A percentile compares a stretch with the other conserved stretches of the same genome.
phyloP scores from a whole-genome alignment of 2,888 invertebrate genomes.

The Cheiracanthium punctorium region DNA sequence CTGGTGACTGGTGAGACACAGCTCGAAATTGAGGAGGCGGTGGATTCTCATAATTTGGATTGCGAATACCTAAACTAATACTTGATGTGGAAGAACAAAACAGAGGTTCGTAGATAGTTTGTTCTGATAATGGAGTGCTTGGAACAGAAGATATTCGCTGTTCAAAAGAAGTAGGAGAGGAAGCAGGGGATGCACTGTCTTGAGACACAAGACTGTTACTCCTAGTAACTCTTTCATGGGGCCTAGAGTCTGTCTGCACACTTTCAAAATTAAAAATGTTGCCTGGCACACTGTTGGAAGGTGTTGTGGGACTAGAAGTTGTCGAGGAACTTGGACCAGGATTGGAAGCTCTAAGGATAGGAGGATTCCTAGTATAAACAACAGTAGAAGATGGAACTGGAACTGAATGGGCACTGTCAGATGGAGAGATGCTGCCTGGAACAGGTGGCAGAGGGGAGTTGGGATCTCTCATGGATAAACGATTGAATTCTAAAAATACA shows the following conservation, averaged over 20 bases:
- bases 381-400: slow-evolving; percentile 30
- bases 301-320: slow-evolving; percentile 4
- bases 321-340: slow-evolving; percentile 22
- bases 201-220: slow-evolving; percentile 39
- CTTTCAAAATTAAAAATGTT: slow-evolving; percentile 63
- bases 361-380: slow-evolving; percentile 54
- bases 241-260: not conserved
- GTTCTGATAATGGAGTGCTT: slow-evolving; percentile 32
- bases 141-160: slow-evolving; percentile 36
- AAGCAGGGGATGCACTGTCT: slow-evolving; percentile 29
- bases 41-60: slow-evolving; percentile 64
- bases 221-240: slow-evolving; percentile 18
- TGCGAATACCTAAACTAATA: slow-evolving; percentile 42
- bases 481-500: slow-evolving; percentile 42
- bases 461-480: slow-evolving; percentile 63
- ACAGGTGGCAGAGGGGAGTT: slow-evolving; percentile 71
- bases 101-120: slow-evolving; percentile 57
- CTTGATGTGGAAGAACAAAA: slow-evolving; percentile 37
- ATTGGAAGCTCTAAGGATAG: slow-evolving; percentile 20
- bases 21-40: slow-evolving; percentile 39
- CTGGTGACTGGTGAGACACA: slow-evolving; percentile 43
- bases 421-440: slow-evolving; percentile 25
- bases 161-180: slow-evolving; percentile 21
- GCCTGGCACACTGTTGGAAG: slow-evolving; percentile 18
- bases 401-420: not conserved